Evolutionary conservation across 1,140 invertebrate species (phyloP).

Genomic region (Ditylenchus dipsaci): DNA sequence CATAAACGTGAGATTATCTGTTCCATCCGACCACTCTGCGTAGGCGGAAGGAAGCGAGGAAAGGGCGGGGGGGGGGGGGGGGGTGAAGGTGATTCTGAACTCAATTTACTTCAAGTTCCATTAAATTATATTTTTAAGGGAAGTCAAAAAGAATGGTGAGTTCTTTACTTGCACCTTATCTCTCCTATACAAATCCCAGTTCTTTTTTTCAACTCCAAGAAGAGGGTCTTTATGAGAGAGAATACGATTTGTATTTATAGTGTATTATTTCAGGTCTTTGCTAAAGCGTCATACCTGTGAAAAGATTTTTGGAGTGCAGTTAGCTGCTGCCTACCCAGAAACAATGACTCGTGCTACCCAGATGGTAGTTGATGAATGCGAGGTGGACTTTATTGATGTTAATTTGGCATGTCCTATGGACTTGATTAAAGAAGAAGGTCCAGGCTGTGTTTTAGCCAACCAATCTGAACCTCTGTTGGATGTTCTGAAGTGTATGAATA

Average conservation of each 20-base stretch:
- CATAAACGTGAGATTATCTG: no score
- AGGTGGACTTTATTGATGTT: slow-evolving; percentile 90
- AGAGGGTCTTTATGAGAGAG: no score
- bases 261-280: slow-evolving; percentile 60
- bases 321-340: slow-evolving; percentile 87
- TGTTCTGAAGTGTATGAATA: slow-evolving; percentile 31
- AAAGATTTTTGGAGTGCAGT: slow-evolving; percentile 83
- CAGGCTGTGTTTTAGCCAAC: slow-evolving; percentile 74
- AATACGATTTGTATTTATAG: no score
- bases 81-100: no score
- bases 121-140: no score
- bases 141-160: slow-evolving; percentile 77
- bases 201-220: no score
- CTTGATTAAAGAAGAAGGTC: slow-evolving; percentile 80
- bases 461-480: slow-evolving; percentile 71
- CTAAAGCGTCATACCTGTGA: slow-evolving; percentile 84
- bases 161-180: no score
- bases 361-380: slow-evolving; percentile 74
- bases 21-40: no score
- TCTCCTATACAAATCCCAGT: no score
- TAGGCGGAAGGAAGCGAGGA: no score
- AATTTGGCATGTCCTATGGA: slow-evolving; percentile 80
- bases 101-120: no score
- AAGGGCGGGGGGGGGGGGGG: no score
- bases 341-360: slow-evolving; percentile 80